A percentile compares a stretch with the other conserved stretches of the same genome.
Conservation (phyloP, 2,888 invertebrate species). For the Cordylochernes scorpioides region DNA sequence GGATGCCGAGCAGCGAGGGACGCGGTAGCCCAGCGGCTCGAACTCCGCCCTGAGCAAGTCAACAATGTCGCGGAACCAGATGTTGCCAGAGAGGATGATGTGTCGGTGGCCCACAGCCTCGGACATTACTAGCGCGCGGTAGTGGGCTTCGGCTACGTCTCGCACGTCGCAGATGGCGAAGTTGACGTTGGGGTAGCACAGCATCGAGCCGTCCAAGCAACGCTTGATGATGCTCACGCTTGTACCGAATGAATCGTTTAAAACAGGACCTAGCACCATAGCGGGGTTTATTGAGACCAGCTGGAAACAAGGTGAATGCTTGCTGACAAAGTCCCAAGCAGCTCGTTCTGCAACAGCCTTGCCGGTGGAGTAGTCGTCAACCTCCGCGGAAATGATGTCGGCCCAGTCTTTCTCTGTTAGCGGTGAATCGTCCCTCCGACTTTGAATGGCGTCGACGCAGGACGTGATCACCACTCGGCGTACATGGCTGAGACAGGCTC, state of each 20-base stretch:
- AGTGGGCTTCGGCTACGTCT: constrained; percentile 22
- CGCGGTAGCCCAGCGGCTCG: constrained; percentile 16
- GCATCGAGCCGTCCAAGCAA: constrained; percentile 19
- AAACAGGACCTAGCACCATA: constrained; percentile 25
- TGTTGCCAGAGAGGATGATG: constrained; percentile 14
- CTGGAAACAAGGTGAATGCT: constrained; percentile 18
- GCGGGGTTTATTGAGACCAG: constrained; percentile 25
- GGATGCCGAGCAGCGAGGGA: constrained; percentile 23
- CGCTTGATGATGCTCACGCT: constrained; percentile 15
- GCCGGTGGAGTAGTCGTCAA: constrained; percentile 22
- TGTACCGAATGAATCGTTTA: constrained; percentile 14
- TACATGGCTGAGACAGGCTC: constrained; percentile 21
- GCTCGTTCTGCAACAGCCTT: constrained; percentile 26
- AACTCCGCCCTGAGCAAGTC: constrained; percentile 18
- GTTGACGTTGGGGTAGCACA: constrained; percentile 16
- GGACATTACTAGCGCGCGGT: constrained; percentile 19
- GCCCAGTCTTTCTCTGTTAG: constrained; percentile 20
- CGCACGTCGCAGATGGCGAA: constrained; percentile 19
- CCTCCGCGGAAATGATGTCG: constrained; percentile 15
- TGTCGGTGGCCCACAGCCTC: constrained; percentile 21
- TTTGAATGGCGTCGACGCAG: constrained; percentile 24
- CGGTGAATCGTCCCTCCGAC: too few relatives aligned
- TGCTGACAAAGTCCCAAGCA: constrained; percentile 26
- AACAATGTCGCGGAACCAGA: constrained; percentile 23
- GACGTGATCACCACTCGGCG: too few relatives aligned